phyloP scores from a whole-genome alignment of 2,113 vertebrate species.

The Eudyptes chrysolophus region DNA sequence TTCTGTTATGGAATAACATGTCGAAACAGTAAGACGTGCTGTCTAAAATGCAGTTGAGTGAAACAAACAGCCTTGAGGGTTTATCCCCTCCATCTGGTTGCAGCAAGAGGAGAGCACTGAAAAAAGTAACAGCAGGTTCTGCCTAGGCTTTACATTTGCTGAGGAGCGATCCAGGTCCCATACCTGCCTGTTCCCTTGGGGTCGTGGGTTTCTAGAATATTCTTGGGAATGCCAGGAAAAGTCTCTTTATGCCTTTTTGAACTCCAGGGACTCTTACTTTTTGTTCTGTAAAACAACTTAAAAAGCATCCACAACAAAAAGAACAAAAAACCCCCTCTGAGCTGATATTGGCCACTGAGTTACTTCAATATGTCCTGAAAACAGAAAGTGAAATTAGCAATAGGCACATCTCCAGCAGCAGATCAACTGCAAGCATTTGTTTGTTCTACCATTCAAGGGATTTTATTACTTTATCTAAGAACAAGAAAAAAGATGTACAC shows the following conservation, averaged over 20 bases:
- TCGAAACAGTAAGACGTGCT: background rate
- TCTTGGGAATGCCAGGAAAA: background rate
- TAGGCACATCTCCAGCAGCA: background rate
- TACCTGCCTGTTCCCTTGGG: background rate
- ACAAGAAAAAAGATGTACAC: background rate
- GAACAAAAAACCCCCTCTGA: background rate
- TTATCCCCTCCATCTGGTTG: background rate
- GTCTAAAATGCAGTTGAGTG: background rate
- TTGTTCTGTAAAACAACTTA: background rate
- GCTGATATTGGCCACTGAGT: background rate
- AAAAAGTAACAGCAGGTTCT: background rate
- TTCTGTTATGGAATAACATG: background rate
- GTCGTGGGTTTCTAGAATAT: background rate
- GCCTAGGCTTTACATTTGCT: background rate
- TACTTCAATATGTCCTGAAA: background rate
- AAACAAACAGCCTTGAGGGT: background rate
- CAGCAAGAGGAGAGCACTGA: background rate
- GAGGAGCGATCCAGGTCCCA: background rate
- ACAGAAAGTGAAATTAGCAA: background rate
- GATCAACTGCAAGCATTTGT: background rate
- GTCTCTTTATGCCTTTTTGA: background rate
- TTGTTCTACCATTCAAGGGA: background rate
- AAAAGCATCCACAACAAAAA: background rate
- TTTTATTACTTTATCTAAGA: background rate
- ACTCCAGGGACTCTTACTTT: background rate